Evolutionary conservation across 2,888 invertebrate genomes (phyloP), one percentile per base, ranked within the genome.

Genomic region (Hybos culiciformis): DNA sequence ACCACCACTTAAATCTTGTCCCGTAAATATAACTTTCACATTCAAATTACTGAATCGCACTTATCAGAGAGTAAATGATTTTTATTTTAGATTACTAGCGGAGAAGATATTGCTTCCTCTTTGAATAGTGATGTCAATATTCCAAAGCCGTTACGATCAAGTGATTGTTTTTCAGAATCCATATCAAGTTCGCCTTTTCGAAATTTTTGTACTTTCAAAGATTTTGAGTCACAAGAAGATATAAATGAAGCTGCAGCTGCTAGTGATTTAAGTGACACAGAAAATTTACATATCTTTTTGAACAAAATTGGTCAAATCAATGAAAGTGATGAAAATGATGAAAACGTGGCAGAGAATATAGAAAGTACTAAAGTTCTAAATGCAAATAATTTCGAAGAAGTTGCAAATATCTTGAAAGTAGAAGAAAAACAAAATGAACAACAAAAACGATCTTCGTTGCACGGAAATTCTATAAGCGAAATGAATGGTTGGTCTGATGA

Each of bases 91-190:
- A 74, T 78, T n/a, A 74, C 78, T 53, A 74, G 79, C 43, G 83
- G 83, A 9, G 70, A 85, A 24, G 90, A 90, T 68, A 78, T 88
- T 7, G 88, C 82, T 1, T 80, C 77, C 56, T 74, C 73, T 21
- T 63, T 73, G 11, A 61, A 56, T 51, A 62, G 74, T 56, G 63
- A 75, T 63, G 8, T 50, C 52, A 5, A 59, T 64, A 41, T 58
- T 6, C 65, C 65, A 4, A 56, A 61, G 43, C 64, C 66, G 3
- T 43, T 64, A 11, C 56, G 53, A 37, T 58, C 61, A 3, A 63
- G 61, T 43, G 62, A 64, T 48, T 51, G 63, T 3, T 66, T 64
- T 41, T 58, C 62, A 2, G 61, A 64, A 42, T 64, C 63, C 5
- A 66, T 66, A 47, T 61, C 63, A 0, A 66, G 63, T 42, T 63